Percentiles rank a stretch among this genome's conserved stretches.
These are phyloP conservation scores for Diachasma alloeum DNA, from an alignment of 1,140 invertebrate genomes.

Conservation along the genomic window DNA sequence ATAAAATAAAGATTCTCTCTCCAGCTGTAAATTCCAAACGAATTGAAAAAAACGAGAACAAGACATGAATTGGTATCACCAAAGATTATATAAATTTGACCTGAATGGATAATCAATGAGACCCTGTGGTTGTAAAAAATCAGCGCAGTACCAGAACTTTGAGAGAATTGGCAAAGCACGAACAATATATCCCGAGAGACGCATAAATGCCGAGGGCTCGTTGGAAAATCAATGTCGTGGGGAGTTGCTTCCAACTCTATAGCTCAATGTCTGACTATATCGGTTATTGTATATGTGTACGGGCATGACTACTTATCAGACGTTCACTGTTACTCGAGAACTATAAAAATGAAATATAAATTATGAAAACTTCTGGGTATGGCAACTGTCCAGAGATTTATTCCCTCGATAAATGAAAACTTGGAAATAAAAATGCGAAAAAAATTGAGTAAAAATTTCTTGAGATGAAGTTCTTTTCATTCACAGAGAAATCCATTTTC, in stretches of 20 bases:
- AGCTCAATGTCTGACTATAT: not conserved
- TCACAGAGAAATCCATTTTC: no score
- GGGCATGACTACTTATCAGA: no score
- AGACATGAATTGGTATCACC: no score
- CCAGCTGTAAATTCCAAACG: not conserved
- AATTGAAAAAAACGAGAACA: not conserved
- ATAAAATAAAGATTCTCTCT: not conserved
- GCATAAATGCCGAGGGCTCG: not conserved
- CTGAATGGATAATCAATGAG: not conserved
- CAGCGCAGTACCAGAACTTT: not conserved
- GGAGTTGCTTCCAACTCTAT: not conserved
- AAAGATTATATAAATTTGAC: not conserved
- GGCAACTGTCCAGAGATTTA: no score
- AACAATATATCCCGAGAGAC: not conserved
- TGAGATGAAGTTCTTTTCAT: no score
- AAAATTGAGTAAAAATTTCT: no score
- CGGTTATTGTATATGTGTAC: not conserved
- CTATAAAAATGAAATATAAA: no score
- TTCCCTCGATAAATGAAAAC: no score
- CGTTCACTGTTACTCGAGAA: no score
- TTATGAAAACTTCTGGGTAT: no score
- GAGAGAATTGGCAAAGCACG: not conserved
- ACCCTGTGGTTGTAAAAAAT: not conserved
- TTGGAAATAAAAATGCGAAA: no score
- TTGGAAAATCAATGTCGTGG: not conserved